These are phyloP conservation scores for Thelaira solivaga DNA, from an alignment of 2,888 invertebrate species.

Conservation along the genomic window DNA sequence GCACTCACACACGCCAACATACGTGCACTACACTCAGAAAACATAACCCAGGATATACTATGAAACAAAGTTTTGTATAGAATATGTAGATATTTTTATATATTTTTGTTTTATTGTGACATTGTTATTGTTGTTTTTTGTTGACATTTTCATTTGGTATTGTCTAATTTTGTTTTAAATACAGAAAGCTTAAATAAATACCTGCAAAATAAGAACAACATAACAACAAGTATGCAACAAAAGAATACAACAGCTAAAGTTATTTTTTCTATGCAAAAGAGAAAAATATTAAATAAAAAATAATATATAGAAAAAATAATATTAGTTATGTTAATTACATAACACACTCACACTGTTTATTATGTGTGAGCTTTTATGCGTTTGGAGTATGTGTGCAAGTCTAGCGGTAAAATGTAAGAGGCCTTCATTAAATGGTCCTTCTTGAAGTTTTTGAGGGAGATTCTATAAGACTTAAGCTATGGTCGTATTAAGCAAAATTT, in stretches of 20 bases:
- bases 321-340: conserved; percentile 50
- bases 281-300: background rate
- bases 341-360: conserved; percentile 29
- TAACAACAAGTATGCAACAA: background rate
- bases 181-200: conserved; percentile 28
- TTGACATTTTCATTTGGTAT: background rate
- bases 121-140: conserved; percentile 16
- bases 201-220: conserved; percentile 4
- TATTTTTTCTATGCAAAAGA: background rate
- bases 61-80: conserved; percentile 24
- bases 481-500: no score
- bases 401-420: no score
- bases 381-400: no score
- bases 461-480: no score
- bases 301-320: conserved; percentile 19
- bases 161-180: conserved; percentile 30
- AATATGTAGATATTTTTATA: no score
- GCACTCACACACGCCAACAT: background rate
- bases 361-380: no score
- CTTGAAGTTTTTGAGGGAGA: no score
- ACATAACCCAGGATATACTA: background rate
- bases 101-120: conserved; percentile 10
- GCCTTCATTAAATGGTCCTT: no score
- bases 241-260: background rate
- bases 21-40: background rate